Base-by-base conservation (phyloP, 92 coral and sea anemone genomes). In the Bergia puertoricense region DNA sequence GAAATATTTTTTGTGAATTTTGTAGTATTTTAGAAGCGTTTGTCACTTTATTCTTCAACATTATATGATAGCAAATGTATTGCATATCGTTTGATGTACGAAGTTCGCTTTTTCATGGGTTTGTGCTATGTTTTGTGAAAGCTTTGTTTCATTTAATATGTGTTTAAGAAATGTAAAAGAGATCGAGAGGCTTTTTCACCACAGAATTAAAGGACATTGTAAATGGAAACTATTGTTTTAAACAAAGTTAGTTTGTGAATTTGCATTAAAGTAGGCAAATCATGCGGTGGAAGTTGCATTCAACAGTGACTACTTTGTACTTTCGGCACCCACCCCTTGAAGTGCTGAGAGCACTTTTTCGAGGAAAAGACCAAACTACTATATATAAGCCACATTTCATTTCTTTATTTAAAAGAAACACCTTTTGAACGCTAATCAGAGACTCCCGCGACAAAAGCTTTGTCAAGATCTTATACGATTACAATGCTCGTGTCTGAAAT, bases 141-240 rank as follows among this genome's bases (percentile, higher is more conserved):
- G 42, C 38, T 30, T 41, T 76, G 69, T 16, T 62, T 62, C 3
- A 7, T 22, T 62, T 7, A 6, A 56, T 4, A 16, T 7, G 8
- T 62, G 30, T 80, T 57, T 80, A 80, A 80, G 2, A 54, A 39
- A 57, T 80, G 30, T 80, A 54, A 80, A 68, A 40, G 0, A 46
- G 38, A 10, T 84, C 79, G 51, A 54, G 66, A 71, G 79, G 74
- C 87, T 71, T 71, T 76, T 57, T 62, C 85, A 81, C 85, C 51
- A 81, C 85, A 62, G 85, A 41, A 23, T 54, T 79, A 54, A 38
- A 82, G 51, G 74, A 67, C 39, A 37, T 81, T 81, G 85, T 66
- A 66, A 82, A 46, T 44, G 30, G 80, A 76, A 22, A 6, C 7
- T 65, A 43, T 42, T 82, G 76, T 66, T 82, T 82, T 82, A 82